phyloP scores from a whole-genome alignment of 2,797 vertebrate species.

The Novumbra hubbsi region DNA sequence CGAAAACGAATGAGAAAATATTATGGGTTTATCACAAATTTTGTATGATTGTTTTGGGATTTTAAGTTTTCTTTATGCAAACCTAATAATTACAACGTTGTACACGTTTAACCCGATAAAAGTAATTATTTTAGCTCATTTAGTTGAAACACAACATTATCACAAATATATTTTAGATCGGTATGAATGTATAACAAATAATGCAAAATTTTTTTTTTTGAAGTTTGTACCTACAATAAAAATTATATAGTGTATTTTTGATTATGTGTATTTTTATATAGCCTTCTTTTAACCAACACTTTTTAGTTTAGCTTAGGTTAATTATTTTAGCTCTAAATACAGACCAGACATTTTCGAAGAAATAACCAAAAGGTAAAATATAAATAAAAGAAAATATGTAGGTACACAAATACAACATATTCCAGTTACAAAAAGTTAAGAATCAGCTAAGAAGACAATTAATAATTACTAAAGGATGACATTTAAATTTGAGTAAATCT shows the following conservation, averaged over 20 bases:
- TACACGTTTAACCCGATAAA: background rate
- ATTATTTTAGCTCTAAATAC: background rate
- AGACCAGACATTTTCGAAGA: background rate
- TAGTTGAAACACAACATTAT: background rate
- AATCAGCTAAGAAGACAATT: background rate
- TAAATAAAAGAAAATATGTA: background rate
- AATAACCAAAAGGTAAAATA: background rate
- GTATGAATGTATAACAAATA: background rate
- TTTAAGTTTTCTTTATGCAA: background rate
- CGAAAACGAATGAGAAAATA: conserved; percentile 54
- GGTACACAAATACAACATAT: background rate
- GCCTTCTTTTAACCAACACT: background rate
- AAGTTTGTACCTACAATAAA: background rate
- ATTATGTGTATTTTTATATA: background rate
- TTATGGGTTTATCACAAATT: background rate
- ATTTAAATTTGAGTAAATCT: background rate
- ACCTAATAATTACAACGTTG: background rate
- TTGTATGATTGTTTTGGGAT: conserved; percentile 1
- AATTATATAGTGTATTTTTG: background rate
- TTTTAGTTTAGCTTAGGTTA: background rate
- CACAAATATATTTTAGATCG: background rate
- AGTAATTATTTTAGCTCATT: background rate
- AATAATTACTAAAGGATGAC: background rate
- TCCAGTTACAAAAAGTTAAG: background rate
- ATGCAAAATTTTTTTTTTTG: background rate